phyloP scores from a whole-genome alignment of 2,888 invertebrate species.

The Chaitophorus viminalis region DNA sequence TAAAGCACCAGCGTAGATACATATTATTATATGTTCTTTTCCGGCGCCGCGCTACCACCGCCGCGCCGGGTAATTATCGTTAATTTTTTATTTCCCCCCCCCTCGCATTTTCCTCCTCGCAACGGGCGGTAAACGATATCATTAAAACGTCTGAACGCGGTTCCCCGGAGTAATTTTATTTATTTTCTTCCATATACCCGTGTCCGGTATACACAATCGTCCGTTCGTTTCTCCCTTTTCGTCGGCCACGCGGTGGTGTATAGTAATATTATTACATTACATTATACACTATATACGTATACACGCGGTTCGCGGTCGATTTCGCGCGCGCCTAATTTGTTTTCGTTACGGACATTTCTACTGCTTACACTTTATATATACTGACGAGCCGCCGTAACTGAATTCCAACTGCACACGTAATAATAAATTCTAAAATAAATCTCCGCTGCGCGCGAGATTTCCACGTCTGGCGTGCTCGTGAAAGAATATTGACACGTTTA shows the following conservation, averaged over 20 bases:
- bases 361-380: background rate
- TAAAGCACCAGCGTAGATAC: no score
- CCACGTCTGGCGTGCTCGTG: background rate
- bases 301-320: background rate
- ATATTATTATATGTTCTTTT: background rate
- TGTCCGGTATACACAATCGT: background rate
- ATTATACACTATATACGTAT: background rate
- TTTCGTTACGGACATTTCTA: background rate
- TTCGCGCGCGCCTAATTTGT: background rate
- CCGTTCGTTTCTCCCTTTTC: slow-evolving; percentile 1
- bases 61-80: background rate
- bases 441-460: background rate
- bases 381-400: background rate
- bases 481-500: background rate
- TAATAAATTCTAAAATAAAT: background rate
- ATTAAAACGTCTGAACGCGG: background rate
- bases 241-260: background rate
- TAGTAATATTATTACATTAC: background rate
- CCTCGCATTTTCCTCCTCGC: background rate
- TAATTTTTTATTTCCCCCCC: background rate
- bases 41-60: background rate
- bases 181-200: background rate
- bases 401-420: background rate
- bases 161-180: background rate
- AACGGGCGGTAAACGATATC: background rate